phyloP scores from a whole-genome alignment of 2,113 vertebrate species.

The Neogale vison region DNA sequence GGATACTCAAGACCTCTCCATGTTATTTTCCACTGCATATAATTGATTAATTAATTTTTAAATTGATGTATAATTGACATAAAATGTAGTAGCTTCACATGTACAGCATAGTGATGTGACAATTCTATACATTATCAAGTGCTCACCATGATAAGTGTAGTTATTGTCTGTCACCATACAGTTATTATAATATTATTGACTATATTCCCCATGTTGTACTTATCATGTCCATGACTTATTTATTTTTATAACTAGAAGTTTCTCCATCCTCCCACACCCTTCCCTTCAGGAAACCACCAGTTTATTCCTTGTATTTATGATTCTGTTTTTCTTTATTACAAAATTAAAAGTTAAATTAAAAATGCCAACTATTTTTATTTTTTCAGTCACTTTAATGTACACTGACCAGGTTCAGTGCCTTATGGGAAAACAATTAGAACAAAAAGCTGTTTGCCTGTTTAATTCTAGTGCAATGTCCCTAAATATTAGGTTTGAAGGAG shows the following conservation, averaged over 20 bases:
- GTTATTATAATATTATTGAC: not conserved
- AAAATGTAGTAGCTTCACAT: not conserved
- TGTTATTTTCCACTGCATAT: not conserved
- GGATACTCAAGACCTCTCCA: not conserved
- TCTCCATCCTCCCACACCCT: not conserved
- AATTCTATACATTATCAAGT: not conserved
- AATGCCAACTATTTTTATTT: not conserved
- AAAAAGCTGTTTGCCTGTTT: not conserved
- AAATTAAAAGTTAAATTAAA: conserved; percentile 39
- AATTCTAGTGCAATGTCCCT: not conserved
- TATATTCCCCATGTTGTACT: not conserved
- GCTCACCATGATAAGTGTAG: not conserved
- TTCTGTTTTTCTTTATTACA: not conserved
- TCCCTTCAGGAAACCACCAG: not conserved
- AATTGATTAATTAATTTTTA: not conserved
- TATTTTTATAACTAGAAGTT: not conserved
- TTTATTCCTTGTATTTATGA: not conserved
- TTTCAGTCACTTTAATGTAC: not conserved
- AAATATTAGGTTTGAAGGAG: not conserved
- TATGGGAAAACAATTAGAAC: not conserved
- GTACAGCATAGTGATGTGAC: not conserved
- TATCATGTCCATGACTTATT: not conserved
- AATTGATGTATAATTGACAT: not conserved
- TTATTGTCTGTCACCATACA: not conserved
- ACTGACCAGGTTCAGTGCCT: not conserved